A percentile compares a stretch with the other conserved stretches of the same genome.
Conservation (phyloP, 2,888 invertebrate genomes). For the Eumerus sabulonum region DNA sequence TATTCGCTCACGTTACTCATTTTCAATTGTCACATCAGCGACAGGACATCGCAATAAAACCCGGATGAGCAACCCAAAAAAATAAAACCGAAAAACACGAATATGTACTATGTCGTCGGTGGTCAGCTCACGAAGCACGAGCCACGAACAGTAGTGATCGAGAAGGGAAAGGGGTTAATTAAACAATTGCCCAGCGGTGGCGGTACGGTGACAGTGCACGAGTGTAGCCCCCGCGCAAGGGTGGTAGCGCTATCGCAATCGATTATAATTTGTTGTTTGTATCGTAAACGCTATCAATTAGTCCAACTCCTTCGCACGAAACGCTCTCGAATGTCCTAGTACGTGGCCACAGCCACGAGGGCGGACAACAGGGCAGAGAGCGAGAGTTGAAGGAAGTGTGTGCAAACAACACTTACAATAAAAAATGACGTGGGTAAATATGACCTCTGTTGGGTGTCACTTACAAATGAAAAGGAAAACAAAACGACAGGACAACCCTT, state of each 20-base stretch:
- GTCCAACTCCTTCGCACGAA: slow-evolving; percentile 53
- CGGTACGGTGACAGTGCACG: not conserved
- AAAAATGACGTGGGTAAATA: slow-evolving; percentile 66
- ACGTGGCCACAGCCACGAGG: slow-evolving; percentile 8
- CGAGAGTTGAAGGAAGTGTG: slow-evolving; percentile 21
- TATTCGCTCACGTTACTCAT: slow-evolving; percentile 19
- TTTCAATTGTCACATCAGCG: slow-evolving; percentile 34
- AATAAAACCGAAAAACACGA: slow-evolving; percentile 13
- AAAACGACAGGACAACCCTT: slow-evolving; percentile 19
- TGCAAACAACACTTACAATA: slow-evolving; percentile 62
- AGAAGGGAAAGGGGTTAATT: slow-evolving; percentile 63
- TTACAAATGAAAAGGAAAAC: slow-evolving; percentile 55
- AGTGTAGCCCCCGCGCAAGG: too few species aligned
- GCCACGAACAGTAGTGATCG: slow-evolving; percentile 27
- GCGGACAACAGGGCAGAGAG: too few species aligned
- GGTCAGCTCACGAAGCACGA: not conserved
- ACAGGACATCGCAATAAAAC: slow-evolving; percentile 36
- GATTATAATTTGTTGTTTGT: slow-evolving; percentile 64
- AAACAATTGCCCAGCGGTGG: slow-evolving; percentile 62
- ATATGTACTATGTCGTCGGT: not conserved
- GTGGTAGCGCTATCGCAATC: slow-evolving; percentile 29
- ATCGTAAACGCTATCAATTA: slow-evolving; percentile 67
- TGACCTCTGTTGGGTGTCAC: slow-evolving; percentile 64
- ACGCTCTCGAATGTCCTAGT: slow-evolving; percentile 14
- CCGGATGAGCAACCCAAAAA: not conserved